Evolutionary conservation across 2,113 vertebrate genomes (phyloP).

Genomic region (Todiramphus saurophagus): DNA sequence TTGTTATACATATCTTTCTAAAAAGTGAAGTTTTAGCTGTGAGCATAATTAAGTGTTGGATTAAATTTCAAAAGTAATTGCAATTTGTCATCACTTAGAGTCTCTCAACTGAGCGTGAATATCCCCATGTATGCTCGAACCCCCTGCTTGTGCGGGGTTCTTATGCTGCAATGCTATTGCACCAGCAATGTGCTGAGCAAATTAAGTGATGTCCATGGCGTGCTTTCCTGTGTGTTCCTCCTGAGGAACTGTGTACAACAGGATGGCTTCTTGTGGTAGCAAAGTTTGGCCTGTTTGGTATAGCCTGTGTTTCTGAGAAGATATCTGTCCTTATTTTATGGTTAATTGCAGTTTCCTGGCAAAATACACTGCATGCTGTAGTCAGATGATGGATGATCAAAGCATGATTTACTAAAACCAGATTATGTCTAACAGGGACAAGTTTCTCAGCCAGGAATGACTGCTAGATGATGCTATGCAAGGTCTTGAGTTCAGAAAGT

Average conservation of each 20-base stretch:
- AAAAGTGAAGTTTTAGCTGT: not conserved
- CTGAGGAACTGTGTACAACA: not conserved
- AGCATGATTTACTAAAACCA: not conserved
- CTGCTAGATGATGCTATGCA: not conserved
- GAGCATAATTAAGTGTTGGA: not conserved
- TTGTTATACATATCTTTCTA: slow-evolving; percentile 1
- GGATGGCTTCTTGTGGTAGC: not conserved
- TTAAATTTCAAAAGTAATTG: slow-evolving; percentile 12
- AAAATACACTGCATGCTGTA: not conserved
- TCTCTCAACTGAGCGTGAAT: not conserved
- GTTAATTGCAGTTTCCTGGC: not conserved
- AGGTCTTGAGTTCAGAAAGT: not conserved
- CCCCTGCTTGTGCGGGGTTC: not conserved
- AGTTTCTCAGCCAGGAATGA: not conserved
- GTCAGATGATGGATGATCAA: not conserved
- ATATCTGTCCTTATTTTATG: not conserved
- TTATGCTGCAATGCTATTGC: not conserved
- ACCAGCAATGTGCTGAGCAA: not conserved
- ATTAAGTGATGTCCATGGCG: not conserved
- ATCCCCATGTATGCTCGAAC: not conserved
- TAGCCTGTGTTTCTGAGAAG: not conserved
- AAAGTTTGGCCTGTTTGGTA: not conserved
- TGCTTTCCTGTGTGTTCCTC: not conserved
- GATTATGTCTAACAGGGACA: not conserved
- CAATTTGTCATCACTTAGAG: not conserved